These are phyloP conservation scores for human DNA, from an alignment of 2,113 vertebrate species.

Conservation along the genomic window GRCh38 chr12:127301501-127302000, in stretches of 20 bases:
- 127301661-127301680: neutral
- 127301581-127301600: neutral
- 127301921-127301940: conserved; percentile 64
- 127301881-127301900: conserved; percentile 76
- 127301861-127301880: conserved; percentile 60
- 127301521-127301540: neutral
- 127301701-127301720: neutral
- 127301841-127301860: conserved; percentile 63
- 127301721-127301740: neutral
- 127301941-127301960: conserved; percentile 75
- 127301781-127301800: neutral
- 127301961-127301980: conserved; percentile 73
- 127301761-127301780: neutral
- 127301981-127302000: conserved; percentile 66
- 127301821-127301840: conserved; percentile 53
- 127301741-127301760: neutral
- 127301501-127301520: no score
- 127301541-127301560: neutral
- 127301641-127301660: neutral
- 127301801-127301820: neutral
- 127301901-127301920: conserved; percentile 74
- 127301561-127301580: neutral
- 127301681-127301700: neutral
- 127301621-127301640: neutral
- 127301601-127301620: neutral